phyloP scores from a whole-genome alignment of 2,888 invertebrate genomes.

The Noctua janthina region DNA sequence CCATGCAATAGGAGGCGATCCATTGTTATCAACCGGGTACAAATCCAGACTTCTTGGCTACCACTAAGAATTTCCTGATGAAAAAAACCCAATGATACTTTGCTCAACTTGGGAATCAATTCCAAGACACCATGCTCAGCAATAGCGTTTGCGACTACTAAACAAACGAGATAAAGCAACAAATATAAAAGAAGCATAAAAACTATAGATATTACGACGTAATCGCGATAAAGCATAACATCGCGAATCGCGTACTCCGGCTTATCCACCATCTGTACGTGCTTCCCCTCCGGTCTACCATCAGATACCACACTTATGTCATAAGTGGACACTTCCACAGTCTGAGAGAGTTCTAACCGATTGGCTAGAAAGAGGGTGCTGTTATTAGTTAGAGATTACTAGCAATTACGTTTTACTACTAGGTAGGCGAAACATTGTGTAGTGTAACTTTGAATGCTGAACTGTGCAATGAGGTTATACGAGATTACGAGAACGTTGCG shows the following conservation, averaged over 20 bases:
- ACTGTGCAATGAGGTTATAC: background rate
- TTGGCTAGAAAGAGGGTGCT: background rate
- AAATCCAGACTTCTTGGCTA: background rate
- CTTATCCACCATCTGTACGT: conserved; percentile 61
- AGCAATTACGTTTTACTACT: background rate
- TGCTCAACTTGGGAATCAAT: background rate
- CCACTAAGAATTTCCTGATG: background rate
- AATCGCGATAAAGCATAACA: conserved; percentile 51
- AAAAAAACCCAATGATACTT: background rate
- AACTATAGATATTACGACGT: conserved; percentile 24
- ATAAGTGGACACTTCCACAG: conserved; percentile 34
- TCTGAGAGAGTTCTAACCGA: conserved; percentile 36
- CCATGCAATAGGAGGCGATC: background rate
- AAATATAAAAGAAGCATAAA: conserved; percentile 11
- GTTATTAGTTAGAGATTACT: conserved; percentile 2
- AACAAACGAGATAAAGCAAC: background rate
- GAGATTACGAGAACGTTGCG: background rate
- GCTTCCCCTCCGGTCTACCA: conserved; percentile 28
- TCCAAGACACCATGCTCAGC: background rate
- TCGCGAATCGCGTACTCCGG: conserved; percentile 35
- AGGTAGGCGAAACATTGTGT: background rate
- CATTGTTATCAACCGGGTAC: background rate
- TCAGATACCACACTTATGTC: conserved; percentile 53
- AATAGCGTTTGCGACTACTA: background rate
- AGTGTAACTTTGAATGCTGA: background rate